A percentile compares a stretch with the other conserved stretches of the same genome.
These are phyloP conservation scores for Nephotettix cincticeps DNA, from an alignment of 1,140 invertebrate species.

Conservation along the genomic window DNA sequence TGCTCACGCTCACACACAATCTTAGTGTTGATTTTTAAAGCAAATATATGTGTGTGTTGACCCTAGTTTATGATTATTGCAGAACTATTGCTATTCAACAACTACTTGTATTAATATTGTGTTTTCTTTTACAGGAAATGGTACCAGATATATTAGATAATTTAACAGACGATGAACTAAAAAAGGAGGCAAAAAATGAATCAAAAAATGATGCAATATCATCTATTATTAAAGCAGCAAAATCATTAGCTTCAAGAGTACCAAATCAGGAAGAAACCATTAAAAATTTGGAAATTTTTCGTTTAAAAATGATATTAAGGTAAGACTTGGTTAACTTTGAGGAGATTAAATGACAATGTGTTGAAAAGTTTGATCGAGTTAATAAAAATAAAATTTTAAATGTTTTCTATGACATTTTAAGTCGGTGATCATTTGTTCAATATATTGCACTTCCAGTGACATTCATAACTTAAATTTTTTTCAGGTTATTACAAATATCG, in stretches of 20 bases:
- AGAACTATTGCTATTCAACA: too few relatives aligned
- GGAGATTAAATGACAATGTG: too few relatives aligned
- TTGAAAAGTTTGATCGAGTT: too few relatives aligned
- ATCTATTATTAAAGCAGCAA: slow-evolving; percentile 85
- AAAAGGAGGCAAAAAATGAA: slow-evolving; percentile 95
- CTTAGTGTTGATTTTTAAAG: too few relatives aligned
- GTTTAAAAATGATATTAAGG: slow-evolving; percentile 92
- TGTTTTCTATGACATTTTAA: too few relatives aligned
- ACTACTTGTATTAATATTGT: neutral
- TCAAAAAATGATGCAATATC: slow-evolving; percentile 92
- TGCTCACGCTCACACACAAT: too few relatives aligned
- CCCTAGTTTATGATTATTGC: too few relatives aligned
- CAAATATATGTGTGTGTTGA: too few relatives aligned
- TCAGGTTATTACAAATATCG: slow-evolving; percentile 89
- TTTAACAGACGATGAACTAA: slow-evolving; percentile 95
- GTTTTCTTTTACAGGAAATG: slow-evolving; percentile 66
- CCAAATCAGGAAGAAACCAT: slow-evolving; percentile 81
- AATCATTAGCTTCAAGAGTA: slow-evolving; percentile 78
- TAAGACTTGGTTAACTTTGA: too few relatives aligned
- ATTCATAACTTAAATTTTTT: slow-evolving; percentile 31
- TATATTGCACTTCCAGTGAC: too few relatives aligned
- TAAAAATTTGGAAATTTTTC: slow-evolving; percentile 90
- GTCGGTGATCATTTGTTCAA: too few relatives aligned
- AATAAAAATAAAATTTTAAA: too few relatives aligned
- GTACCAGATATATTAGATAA: slow-evolving; percentile 90